Evolutionary conservation across 30 jellyfish, hydroid and myxozoan genomes (phyloP), one percentile per base, ranked within the genome.

Genomic region (Mastigias papua): DNA sequence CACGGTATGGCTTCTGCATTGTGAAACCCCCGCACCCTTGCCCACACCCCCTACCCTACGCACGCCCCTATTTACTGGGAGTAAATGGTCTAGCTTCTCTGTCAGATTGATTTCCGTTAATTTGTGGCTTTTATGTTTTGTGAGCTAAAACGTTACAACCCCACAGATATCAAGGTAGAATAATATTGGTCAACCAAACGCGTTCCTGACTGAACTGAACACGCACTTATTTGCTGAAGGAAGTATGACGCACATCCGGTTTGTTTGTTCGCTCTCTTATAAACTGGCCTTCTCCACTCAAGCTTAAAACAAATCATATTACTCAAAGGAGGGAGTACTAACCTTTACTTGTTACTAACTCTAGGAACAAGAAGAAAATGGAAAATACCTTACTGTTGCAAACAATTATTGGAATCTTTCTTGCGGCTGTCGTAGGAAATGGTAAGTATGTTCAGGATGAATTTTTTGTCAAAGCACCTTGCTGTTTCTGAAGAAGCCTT

Each of bases 221-320:
- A n/a, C n/a, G n/a, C n/a, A n/a, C n/a, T n/a, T n/a, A n/a, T n/a
- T n/a, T n/a, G n/a, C n/a, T 37, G 54, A 3, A 37, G 5, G 10
- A 11, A 37, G 67, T 51, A 21, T 51, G 67, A 51, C 67, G 67
- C 67, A 21, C 17, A 10, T 51, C 67, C 67, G 67, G 67, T 51
- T 51, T 3, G 17, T 4, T 8, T 21, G 16, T 6, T 46, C 60
- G n/a, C n/a, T n/a, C n/a, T n/a, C n/a, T n/a, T n/a, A n/a, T n/a
- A n/a, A n/a, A n/a, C n/a, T n/a, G n/a, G n/a, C n/a, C n/a, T n/a
- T n/a, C n/a, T n/a, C n/a, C n/a, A n/a, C n/a, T n/a, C n/a, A n/a
- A n/a, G n/a, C n/a, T n/a, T n/a, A n/a, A n/a, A n/a, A n/a, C 54
- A 37, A 3, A 37, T 51, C 67, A 51, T 5, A 16, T 10, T 51